phyloP scores from a whole-genome alignment of 2,888 invertebrate genomes.

The Euzophera pinguis region DNA sequence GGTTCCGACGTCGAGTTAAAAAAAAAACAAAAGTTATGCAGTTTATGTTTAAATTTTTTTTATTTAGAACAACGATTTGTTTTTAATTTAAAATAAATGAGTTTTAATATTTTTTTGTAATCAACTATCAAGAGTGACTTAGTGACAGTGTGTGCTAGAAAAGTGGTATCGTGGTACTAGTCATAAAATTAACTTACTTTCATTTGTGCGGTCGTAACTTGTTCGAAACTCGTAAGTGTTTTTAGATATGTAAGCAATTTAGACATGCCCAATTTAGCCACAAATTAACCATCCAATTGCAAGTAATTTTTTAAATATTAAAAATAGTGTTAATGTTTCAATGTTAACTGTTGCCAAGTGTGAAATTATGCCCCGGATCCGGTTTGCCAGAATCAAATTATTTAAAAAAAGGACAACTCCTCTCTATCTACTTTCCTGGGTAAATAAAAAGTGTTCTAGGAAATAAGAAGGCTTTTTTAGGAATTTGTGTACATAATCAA shows the following conservation, averaged over 20 bases:
- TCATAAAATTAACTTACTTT: constrained; percentile 3
- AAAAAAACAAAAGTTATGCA: constrained; percentile 21
- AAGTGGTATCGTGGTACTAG: constrained; percentile 12
- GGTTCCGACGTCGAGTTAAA: constrained; percentile 47
- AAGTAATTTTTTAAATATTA: too few relatives aligned
- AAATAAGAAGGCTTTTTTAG: too few relatives aligned
- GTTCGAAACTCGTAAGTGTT: neutral
- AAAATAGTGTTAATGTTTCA: too few relatives aligned
- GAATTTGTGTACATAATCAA: too few relatives aligned
- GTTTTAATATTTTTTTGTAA: neutral
- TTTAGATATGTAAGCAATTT: neutral
- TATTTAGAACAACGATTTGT: neutral
- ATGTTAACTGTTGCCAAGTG: too few relatives aligned
- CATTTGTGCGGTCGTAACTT: constrained; percentile 1
- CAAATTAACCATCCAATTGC: too few relatives aligned
- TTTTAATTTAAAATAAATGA: neutral
- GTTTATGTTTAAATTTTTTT: neutral
- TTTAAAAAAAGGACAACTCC: neutral
- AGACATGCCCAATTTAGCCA: neutral
- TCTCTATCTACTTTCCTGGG: neutral
- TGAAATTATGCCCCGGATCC: neutral
- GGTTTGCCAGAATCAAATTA: neutral
- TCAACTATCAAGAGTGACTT: neutral
- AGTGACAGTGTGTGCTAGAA: constrained; percentile 6
- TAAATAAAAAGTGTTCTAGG: neutral